Base-by-base conservation (phyloP, 1,140 invertebrate genomes). In the Panagrolaimus sp. region DNA sequence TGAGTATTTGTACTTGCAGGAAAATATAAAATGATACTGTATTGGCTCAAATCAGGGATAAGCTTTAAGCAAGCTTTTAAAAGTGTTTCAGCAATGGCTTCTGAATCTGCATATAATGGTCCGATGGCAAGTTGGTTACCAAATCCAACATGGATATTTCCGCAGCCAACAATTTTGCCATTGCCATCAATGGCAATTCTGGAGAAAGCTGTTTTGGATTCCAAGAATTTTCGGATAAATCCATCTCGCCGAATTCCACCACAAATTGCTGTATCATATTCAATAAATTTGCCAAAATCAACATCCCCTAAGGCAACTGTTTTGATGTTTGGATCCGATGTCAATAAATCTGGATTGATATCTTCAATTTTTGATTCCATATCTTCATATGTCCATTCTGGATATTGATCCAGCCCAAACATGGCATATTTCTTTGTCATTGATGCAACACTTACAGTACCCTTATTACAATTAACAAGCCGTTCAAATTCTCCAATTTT, bases 381-480 rank as follows among this genome's bases (percentile, higher is more conserved):
- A 4, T 26, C 52, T 5, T 28, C 52, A 21, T 26, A 58, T 21
- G 14, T n/a, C 52, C 52, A 58, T 26, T 58, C 52, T 12, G 52
- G 21, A 21, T 58, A 58, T 21, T 58, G 14, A 28, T 58, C 52
- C 10, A 58, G 14, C 17, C 52, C 52, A 58, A 26, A 28, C 4
- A 21, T n/a, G 15, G 52, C 52, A 24, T 58, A 58, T n/a, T 58
- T 58, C 17, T 58, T 58, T 28, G 52, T 58, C 52, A 58, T 58
- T 0, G 15, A 12, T 17, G 52, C 21, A 21, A 58, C 52, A 14
- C 52, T 28, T 1, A 26, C 17, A 12, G 28, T 26, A 12, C 52
- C 52, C 14, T 26, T 58, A 28, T 58, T 58, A n/a, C 21, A 21
- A 0, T 10, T 28, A 21, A 12, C 28, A 28, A 58, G 17, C 17